phyloP scores from a whole-genome alignment of 2,888 invertebrate genomes.

The Marasmarcha lunaedactyla region DNA sequence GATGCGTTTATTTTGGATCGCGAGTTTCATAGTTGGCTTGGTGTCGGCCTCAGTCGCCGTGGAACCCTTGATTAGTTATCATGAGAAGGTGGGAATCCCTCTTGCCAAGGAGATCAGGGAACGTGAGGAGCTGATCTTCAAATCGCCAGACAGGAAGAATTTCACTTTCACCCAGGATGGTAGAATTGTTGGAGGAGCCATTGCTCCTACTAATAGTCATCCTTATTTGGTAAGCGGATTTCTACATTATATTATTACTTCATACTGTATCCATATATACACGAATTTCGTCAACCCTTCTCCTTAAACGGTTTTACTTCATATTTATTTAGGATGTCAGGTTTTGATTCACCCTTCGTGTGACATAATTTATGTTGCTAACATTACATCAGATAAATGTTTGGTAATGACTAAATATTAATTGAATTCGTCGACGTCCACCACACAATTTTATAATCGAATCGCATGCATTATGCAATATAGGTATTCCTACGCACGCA shows the following conservation, averaged over 20 bases:
- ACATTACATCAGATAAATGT: too few relatives aligned
- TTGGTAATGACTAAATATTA: too few relatives aligned
- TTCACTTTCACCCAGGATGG: not conserved
- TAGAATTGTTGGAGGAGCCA: conserved; percentile 35
- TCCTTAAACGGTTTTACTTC: too few relatives aligned
- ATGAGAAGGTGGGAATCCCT: conserved; percentile 35
- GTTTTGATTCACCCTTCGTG: too few relatives aligned
- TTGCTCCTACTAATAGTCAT: conserved; percentile 25
- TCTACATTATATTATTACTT: not conserved
- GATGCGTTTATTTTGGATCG: too few relatives aligned
- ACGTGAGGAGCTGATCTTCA: conserved; percentile 18
- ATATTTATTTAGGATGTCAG: too few relatives aligned
- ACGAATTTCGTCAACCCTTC: conserved; percentile 20
- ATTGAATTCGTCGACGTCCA: too few relatives aligned
- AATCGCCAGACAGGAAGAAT: not conserved
- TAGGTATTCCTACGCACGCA: too few relatives aligned
- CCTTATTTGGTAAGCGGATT: conserved; percentile 28
- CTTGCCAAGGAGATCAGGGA: conserved; percentile 31
- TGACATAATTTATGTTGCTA: too few relatives aligned
- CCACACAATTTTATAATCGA: too few relatives aligned
- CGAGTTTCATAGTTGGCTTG: conserved; percentile 14
- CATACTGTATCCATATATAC: conserved; percentile 13
- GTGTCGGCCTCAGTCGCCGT: conserved; percentile 3
- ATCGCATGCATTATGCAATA: too few relatives aligned
- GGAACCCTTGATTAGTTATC: conserved; percentile 21